Evolutionary conservation across 2,888 invertebrate species (phyloP), one percentile per base, ranked within the genome.

Genomic region (Drosophila infuscata): DNA sequence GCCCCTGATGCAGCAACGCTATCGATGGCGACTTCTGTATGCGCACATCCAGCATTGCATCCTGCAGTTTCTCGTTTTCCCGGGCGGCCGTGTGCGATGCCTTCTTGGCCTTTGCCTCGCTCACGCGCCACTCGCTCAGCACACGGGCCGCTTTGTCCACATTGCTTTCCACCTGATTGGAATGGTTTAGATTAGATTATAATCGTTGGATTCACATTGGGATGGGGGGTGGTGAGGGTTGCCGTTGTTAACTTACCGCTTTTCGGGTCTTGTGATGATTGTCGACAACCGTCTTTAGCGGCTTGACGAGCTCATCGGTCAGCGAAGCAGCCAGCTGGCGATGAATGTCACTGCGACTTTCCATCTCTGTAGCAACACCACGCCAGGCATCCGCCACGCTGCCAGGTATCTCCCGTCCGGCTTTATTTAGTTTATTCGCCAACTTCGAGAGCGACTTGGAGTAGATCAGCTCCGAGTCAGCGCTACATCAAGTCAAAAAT

Each of bases 11-110:
- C 30, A 93, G 76, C 15, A 93, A 43, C 1, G 92, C 93, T n/a
- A 93, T 92, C 0, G 93, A 93, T 1, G 93, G 93, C 0, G 93
- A 93, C 51, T 93, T 93, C 61, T 93, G 93, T 87, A 93, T 93
- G 88, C 94, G 94, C 71, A 94, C 94, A 87, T 95, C 95, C 61
- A 95, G 92, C 92, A 95, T 94, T 48, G 96, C 96, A 90, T 98
- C 98, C 92, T 98, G 98, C 48, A 98, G 94, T 91, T 98, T 97
- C 93, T 99, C 98, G 92, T 98, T 97, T 87, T 98, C 98, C 66
- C 98, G 95, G 0, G 98, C 97, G 76, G 96, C 96, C 0, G 96
- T 94, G 92, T 98, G 98, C 73, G 98, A 97, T 72, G 96, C 95
- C 92, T 98, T 98, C 93, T 98, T 98, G 60, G 96, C 96, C 93